phyloP scores from a whole-genome alignment of 2,797 vertebrate genomes.

The Pangasius larnaudii region DNA sequence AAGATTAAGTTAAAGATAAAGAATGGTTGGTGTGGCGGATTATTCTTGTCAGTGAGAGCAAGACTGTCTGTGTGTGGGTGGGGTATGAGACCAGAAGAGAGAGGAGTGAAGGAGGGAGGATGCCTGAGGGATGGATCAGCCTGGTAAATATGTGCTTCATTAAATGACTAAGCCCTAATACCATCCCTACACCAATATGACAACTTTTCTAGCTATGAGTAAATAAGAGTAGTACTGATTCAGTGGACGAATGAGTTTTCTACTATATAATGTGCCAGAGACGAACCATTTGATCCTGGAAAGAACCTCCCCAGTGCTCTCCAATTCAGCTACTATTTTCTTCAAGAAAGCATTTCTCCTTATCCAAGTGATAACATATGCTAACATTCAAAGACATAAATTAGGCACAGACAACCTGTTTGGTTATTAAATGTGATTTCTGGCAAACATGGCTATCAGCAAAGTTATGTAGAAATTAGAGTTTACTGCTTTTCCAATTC shows the following conservation, averaged over 20 bases:
- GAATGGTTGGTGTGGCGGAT: neutral
- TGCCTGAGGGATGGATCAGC: conserved; percentile 76
- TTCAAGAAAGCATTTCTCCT: neutral
- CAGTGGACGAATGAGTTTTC: neutral
- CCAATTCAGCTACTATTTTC: neutral
- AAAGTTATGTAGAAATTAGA: neutral
- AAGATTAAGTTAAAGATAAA: neutral
- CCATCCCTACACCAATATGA: conserved; percentile 1
- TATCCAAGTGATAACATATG: neutral
- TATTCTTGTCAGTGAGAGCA: conserved; percentile 4
- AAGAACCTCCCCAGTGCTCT: neutral
- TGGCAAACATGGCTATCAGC: neutral
- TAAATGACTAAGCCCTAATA: conserved; percentile 49
- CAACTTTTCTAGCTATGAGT: neutral
- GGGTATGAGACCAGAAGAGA: neutral
- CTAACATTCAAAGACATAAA: neutral
- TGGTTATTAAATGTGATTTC: neutral
- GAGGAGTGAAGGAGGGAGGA: conserved; percentile 52
- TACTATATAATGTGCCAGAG: no score
- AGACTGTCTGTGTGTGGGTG: neutral
- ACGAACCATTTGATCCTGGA: neutral
- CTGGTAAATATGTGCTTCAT: conserved; percentile 62
- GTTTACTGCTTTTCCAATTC: neutral
- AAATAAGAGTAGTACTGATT: neutral
- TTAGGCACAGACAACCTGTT: neutral